Conservation (phyloP, 2,797 vertebrate genomes). For the Sphaeramia orbicularis region DNA sequence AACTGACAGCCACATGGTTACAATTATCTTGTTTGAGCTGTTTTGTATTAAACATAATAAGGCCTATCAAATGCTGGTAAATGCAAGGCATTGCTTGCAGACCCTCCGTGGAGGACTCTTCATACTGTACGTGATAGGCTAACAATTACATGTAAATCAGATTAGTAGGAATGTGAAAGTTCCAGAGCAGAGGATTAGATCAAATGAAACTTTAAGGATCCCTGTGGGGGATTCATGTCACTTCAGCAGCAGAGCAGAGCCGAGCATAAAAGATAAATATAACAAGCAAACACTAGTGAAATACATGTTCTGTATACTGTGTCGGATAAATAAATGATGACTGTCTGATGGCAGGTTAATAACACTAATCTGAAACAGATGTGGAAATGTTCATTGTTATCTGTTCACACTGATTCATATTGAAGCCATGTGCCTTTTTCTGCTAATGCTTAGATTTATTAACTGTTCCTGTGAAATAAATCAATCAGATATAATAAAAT, state of each 20-base stretch:
- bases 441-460: neutral
- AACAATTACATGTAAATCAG: conserved; percentile 54
- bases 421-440: neutral
- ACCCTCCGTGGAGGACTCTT: conserved; percentile 30
- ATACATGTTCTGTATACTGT: neutral
- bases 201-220: conserved; percentile 17
- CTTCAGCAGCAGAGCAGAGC: neutral
- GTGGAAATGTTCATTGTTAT: neutral
- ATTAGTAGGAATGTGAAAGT: conserved; percentile 11
- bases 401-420: conserved; percentile 2
- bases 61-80: conserved; percentile 36
- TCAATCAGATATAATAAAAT: neutral
- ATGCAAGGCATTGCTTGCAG: conserved; percentile 17
- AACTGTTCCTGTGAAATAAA: conserved; percentile 2
- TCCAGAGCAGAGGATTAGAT: conserved; percentile 22
- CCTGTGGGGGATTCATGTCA: conserved; percentile 4
- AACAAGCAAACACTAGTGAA: conserved; percentile 4
- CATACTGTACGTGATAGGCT: conserved; percentile 8
- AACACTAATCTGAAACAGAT: neutral
- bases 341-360: no score
- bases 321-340: conserved; percentile 10
- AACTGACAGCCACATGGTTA: conserved; percentile 53
- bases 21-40: conserved; percentile 57
- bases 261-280: conserved; percentile 1
- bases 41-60: conserved; percentile 52